A percentile compares a stretch with the other conserved stretches of the same genome.
Conservation (phyloP, 2,888 invertebrate genomes). For the Cyrtodaria siliqua region DNA sequence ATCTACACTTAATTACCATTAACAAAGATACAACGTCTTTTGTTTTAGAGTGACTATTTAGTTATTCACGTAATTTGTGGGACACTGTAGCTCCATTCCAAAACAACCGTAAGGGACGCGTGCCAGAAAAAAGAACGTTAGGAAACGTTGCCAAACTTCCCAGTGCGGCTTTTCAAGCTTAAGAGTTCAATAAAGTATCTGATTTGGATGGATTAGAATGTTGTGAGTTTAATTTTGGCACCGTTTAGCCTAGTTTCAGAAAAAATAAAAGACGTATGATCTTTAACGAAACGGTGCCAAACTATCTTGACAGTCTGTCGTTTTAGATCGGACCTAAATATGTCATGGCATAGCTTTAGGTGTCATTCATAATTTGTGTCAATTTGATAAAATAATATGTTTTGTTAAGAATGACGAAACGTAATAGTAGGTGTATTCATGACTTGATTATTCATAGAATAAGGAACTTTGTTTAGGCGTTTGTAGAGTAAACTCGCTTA, state of each 20-base stretch:
- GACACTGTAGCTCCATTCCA: slow-evolving; percentile 15
- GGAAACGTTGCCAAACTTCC: too few species aligned
- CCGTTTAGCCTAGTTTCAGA: slow-evolving; percentile 28
- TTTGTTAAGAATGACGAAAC: too few species aligned
- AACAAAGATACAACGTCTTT: too few species aligned
- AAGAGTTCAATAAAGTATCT: slow-evolving; percentile 40
- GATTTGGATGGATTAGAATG: slow-evolving; percentile 38
- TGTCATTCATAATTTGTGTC: slow-evolving; percentile 1
- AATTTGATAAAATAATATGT: too few species aligned
- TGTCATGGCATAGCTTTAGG: not conserved
- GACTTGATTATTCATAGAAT: too few species aligned
- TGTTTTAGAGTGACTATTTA: too few species aligned
- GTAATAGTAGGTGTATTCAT: too few species aligned
- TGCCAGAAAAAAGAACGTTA: slow-evolving; percentile 19
- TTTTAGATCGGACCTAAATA: slow-evolving; percentile 20
- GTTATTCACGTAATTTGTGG: not conserved
- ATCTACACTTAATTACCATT: too few species aligned
- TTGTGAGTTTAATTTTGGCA: slow-evolving; percentile 40
- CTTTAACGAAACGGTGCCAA: slow-evolving; percentile 20
- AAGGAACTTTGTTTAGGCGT: too few species aligned
- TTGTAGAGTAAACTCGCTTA: too few species aligned
- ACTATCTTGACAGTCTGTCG: slow-evolving; percentile 45
- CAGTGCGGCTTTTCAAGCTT: slow-evolving; percentile 16
- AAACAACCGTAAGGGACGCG: slow-evolving; percentile 17
- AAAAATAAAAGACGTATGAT: slow-evolving; percentile 3